phyloP scores from a whole-genome alignment of 2,797 vertebrate genomes.

The Catostomus latipinnis region DNA sequence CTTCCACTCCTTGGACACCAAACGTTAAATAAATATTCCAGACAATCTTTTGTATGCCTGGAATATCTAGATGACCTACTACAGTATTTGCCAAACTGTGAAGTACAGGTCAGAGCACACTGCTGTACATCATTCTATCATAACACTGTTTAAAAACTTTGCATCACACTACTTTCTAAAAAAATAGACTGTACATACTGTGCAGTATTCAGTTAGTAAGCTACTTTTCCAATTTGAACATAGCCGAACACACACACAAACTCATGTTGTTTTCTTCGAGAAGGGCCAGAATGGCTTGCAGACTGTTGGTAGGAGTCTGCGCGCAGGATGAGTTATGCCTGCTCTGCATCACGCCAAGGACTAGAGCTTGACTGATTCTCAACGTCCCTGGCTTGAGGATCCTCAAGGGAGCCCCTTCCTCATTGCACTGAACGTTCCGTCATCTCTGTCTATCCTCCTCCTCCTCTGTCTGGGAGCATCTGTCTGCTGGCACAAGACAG shows the following conservation, averaged over 20 bases:
- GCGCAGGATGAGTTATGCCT: constrained; percentile 64
- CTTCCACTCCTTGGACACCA: no score
- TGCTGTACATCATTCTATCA: no score
- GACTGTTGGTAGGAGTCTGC: constrained; percentile 44
- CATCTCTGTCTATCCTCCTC: constrained; percentile 53
- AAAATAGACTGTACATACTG: no score
- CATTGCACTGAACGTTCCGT: constrained; percentile 60
- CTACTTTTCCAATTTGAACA: no score
- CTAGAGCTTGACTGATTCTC: constrained; percentile 31
- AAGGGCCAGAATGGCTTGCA: constrained; percentile 38
- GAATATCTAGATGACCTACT: no score
- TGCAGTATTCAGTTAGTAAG: no score
- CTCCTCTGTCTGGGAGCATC: constrained; percentile 54
- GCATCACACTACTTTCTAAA: no score
- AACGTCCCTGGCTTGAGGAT: constrained; percentile 59
- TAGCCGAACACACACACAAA: neutral
- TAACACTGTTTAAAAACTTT: no score
- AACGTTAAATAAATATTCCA: no score
- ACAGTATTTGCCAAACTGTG: no score
- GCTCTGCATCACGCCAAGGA: constrained; percentile 12
- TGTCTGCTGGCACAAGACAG: constrained; percentile 53
- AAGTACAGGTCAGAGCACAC: no score
- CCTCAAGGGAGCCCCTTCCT: constrained; percentile 64
- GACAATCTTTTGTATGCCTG: no score
- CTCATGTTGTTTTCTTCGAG: constrained; percentile 34